Percentiles rank a stretch among this genome's conserved stretches.
These are phyloP conservation scores for Ophiothrix spiculata DNA, from an alignment of 35 echinoderm and acorn worm species.

Conservation along the genomic window DNA sequence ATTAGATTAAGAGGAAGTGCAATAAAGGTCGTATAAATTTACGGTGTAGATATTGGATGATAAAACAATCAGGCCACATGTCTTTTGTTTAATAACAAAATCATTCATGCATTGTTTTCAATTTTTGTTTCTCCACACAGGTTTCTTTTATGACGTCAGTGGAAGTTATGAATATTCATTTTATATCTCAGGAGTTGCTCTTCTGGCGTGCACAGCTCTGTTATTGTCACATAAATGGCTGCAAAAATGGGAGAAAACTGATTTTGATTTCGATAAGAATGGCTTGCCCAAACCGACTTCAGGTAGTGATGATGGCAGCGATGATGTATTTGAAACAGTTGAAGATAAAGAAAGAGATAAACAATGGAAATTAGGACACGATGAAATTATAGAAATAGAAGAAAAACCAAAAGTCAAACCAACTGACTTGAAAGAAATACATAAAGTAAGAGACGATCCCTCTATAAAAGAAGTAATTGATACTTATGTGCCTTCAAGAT, in stretches of 20 bases:
- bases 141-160: background rate
- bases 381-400: background rate
- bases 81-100: too few relatives aligned
- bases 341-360: background rate
- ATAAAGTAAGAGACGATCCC: background rate
- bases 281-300: too few relatives aligned
- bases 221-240: background rate
- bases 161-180: background rate
- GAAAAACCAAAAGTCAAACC: background rate
- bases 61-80: background rate
- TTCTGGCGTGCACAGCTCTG: background rate
- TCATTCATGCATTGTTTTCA: background rate
- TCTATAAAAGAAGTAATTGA: background rate
- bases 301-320: background rate
- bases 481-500: background rate
- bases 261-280: too few relatives aligned
- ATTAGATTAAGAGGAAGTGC: background rate
- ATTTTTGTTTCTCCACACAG: background rate
- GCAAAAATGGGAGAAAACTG: background rate
- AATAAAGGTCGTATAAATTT: background rate
- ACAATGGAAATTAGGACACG: background rate
- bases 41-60: background rate
- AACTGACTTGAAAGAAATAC: background rate
- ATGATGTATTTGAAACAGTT: background rate
- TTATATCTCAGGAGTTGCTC: background rate